Conservation (phyloP, 2,888 invertebrate species). For the Archips crataeganus region DNA sequence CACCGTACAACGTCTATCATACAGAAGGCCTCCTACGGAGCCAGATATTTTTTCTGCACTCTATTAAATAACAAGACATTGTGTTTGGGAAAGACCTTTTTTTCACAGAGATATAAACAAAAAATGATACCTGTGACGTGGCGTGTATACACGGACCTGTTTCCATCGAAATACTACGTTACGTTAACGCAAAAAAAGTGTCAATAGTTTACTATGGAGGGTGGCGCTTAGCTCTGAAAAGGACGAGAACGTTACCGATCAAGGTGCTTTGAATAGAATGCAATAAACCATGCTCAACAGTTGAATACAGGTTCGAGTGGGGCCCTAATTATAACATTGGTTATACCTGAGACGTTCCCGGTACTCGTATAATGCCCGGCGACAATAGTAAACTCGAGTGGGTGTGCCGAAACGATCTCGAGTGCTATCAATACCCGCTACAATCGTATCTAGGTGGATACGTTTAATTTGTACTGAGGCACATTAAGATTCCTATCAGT, state of each 20-base stretch:
- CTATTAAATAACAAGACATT: slow-evolving; percentile 46
- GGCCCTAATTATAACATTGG: slow-evolving; percentile 52
- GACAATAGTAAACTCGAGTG: slow-evolving; percentile 44
- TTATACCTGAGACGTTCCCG: slow-evolving; percentile 56
- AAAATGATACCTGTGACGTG: slow-evolving; percentile 69
- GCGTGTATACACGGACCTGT: slow-evolving; percentile 58
- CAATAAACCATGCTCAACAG: slow-evolving; percentile 53
- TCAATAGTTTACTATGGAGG: slow-evolving; percentile 59
- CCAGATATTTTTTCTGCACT: slow-evolving; percentile 15
- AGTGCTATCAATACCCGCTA: slow-evolving; percentile 39
- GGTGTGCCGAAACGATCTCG: slow-evolving; percentile 41
- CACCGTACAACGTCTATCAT: slow-evolving; percentile 28
- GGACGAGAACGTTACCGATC: slow-evolving; percentile 50
- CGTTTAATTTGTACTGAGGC: slow-evolving; percentile 42
- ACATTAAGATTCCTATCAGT: slow-evolving; percentile 40
- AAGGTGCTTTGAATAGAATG: slow-evolving; percentile 56
- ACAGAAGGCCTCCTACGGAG: slow-evolving; percentile 39
- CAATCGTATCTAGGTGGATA: slow-evolving; percentile 40
- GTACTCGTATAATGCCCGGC: slow-evolving; percentile 43
- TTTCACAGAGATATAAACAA: slow-evolving; percentile 45
- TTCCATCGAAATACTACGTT: slow-evolving; percentile 71
- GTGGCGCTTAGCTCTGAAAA: slow-evolving; percentile 78
- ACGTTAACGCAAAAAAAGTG: slow-evolving; percentile 65
- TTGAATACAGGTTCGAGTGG: slow-evolving; percentile 64
- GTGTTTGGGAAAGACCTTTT: slow-evolving; percentile 68